Percentiles rank a stretch among this genome's conserved stretches.
These are phyloP conservation scores for Microcaecilia unicolor DNA, from an alignment of 2,797 vertebrate species.

Conservation along the genomic window DNA sequence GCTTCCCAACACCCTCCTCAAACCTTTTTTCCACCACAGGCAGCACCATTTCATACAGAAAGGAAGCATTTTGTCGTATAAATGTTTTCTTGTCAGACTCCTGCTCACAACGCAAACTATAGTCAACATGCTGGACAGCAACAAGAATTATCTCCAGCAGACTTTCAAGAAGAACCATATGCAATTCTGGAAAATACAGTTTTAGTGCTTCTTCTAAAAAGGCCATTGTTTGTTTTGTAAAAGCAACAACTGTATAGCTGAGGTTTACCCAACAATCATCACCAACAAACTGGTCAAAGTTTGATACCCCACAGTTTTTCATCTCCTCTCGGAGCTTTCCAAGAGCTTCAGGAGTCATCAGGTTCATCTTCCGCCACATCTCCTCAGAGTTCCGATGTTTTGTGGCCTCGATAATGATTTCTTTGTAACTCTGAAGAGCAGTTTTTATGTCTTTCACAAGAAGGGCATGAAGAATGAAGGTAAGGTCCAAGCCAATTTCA, in stretches of 20 bases:
- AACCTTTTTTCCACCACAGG: slow-evolving; percentile 90
- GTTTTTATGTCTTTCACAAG: slow-evolving; percentile 87
- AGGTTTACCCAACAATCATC: slow-evolving; percentile 98
- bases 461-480: slow-evolving; percentile 85
- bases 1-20: slow-evolving; percentile 91
- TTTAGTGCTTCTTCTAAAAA: slow-evolving; percentile 93
- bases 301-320: slow-evolving; percentile 71
- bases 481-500: slow-evolving; percentile 90
- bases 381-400: slow-evolving; percentile 97
- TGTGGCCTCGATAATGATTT: slow-evolving; percentile 94
- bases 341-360: slow-evolving; percentile 93
- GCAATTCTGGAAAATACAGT: slow-evolving; percentile 91
- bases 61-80: slow-evolving; percentile 84
- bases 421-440: slow-evolving; percentile 86
- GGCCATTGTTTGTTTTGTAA: slow-evolving; percentile 97
- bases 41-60: slow-evolving; percentile 91
- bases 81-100: slow-evolving; percentile 89
- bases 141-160: slow-evolving; percentile 89
- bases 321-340: slow-evolving; percentile 91
- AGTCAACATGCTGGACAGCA: slow-evolving; percentile 94
- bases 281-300: slow-evolving; percentile 86
- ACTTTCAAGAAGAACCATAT: slow-evolving; percentile 95
- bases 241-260: slow-evolving; percentile 93
- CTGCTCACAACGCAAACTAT: slow-evolving; percentile 93
- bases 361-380: slow-evolving; percentile 96